Evolutionary conservation across 2,113 vertebrate species (phyloP), one percentile per base, ranked within the genome.

Genomic region (Chaetodon auriga): DNA sequence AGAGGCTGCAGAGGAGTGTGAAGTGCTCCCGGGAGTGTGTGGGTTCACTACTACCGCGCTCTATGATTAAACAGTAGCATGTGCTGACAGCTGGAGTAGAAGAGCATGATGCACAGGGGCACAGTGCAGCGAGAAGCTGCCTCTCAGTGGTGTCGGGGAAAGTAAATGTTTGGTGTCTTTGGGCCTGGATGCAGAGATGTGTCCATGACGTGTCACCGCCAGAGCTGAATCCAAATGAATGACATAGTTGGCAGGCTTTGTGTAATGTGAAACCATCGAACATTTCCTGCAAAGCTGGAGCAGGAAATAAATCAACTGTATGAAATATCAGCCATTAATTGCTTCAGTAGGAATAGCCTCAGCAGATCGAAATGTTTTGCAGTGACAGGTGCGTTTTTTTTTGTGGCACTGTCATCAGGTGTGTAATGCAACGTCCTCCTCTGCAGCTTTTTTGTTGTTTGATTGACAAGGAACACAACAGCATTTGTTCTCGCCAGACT

Each of bases 61-160:
- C 78, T 79, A 6, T 89, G 83, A 92, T 94, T 92, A 92, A 93
- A 91, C 92, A 78, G 91, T 83, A 94, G 93, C 83, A 86, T 21
- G 86, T 93, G 92, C 85, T 93, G 93, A 94, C 91, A 93, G 90
- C 87, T 75, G 62, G 41, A 80, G 79, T 81, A 48, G 84, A 85
- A 58, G 78, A 83, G 86, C 78, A 82, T 79, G 80, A 91, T 88
- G 89, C 84, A 80, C 69, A 43, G 68, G 60, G 65, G 81, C 84
- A 74, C 70, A 55, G 62, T 5, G 54, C 55, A 65, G 73, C 2
- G 23, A 82, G 78, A 68, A 77, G 63, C 69, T 36, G 82, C 80
- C 54, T 75, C 62, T 79, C 41, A 25, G 49, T 21, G 72, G 75
- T 60, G 74, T 49, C 7, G 11, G 35, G 72, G 68, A 83, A 74